A percentile compares a stretch with the other conserved stretches of the same genome.
phyloP scores from a whole-genome alignment of 2,113 vertebrate genomes.

The Phaethon lepturus region DNA sequence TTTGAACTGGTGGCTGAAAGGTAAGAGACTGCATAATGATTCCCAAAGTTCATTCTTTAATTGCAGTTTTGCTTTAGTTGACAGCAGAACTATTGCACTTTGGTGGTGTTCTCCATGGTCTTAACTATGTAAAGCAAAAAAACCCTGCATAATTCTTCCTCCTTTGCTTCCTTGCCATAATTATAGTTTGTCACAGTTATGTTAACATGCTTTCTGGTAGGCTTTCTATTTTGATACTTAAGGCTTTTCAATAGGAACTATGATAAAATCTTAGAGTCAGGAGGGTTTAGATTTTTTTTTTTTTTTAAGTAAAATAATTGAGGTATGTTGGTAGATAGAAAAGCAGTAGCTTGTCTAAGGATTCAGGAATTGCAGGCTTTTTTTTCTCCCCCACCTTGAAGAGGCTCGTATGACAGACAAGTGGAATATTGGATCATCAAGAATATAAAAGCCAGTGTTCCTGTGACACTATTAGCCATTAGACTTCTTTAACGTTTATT shows the following conservation, averaged over 20 bases:
- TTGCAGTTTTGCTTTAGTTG: background rate
- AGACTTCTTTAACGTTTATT: background rate
- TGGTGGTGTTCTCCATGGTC: background rate
- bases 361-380: background rate
- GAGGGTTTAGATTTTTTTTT: background rate
- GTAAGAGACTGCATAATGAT: background rate
- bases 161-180: background rate
- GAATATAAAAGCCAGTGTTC: background rate
- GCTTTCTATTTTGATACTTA: background rate
- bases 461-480: background rate
- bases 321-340: background rate
- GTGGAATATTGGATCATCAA: background rate
- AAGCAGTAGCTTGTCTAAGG: background rate
- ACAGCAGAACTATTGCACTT: background rate
- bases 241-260: background rate
- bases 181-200: background rate
- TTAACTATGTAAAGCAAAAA: background rate
- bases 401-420: background rate
- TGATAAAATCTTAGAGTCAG: background rate
- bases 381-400: background rate
- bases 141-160: background rate
- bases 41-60: background rate
- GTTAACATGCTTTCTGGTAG: background rate
- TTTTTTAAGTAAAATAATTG: background rate
- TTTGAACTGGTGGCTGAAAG: conserved; percentile 8